Evolutionary conservation across 2,113 vertebrate genomes (phyloP).

Genomic region (Alethe diademata): DNA sequence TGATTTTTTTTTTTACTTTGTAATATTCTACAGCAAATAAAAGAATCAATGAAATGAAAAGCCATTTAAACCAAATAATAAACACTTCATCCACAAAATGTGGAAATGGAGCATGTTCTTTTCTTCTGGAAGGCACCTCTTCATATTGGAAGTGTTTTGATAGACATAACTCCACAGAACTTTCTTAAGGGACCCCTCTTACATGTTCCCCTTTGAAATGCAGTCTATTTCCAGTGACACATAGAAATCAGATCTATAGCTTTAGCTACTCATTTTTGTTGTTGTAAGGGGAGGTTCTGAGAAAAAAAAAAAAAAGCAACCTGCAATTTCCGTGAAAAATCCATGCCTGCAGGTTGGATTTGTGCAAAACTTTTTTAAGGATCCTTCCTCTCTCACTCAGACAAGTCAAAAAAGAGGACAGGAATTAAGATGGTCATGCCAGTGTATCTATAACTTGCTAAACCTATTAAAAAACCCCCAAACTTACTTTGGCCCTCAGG

Average conservation of each 20-base stretch:
- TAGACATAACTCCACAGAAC: neutral
- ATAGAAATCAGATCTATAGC: neutral
- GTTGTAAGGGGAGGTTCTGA: neutral
- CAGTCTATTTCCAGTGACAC: neutral
- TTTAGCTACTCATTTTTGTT: neutral
- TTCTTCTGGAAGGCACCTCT: neutral
- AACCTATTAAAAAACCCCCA: neutral
- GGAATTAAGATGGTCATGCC: neutral
- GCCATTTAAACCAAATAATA: neutral
- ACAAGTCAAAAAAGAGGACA: rapidly evolving
- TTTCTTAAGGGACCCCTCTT: neutral
- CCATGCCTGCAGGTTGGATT: neutral
- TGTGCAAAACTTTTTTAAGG: neutral
- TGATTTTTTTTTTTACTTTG: neutral
- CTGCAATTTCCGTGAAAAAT: too few species aligned
- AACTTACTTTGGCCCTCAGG: neutral
- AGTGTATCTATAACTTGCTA: neutral
- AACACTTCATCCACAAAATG: neutral
- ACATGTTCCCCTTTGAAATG: neutral
- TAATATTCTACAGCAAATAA: neutral
- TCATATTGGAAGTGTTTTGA: neutral
- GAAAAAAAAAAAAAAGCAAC: neutral
- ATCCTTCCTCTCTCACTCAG: neutral
- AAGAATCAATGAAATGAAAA: neutral
- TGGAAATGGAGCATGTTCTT: neutral